Base-by-base conservation (phyloP, 2,113 vertebrate genomes). In the Hemicordylus capensis region DNA sequence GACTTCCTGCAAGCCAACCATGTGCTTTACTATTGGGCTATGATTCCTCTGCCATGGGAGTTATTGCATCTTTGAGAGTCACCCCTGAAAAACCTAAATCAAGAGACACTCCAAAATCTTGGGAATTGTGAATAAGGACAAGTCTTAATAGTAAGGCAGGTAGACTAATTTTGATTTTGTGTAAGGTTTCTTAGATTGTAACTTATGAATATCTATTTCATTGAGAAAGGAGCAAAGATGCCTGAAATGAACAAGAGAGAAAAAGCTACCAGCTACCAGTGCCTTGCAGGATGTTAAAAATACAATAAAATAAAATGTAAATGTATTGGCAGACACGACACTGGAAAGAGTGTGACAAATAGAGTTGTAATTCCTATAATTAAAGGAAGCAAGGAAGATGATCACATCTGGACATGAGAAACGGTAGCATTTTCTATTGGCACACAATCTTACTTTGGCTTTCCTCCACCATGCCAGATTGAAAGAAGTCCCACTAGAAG, bases 181-280 rank as follows among this genome's bases (percentile, higher is more conserved):
- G n/a, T 26, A 8, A 51, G 48, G 12, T 54, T 54, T 54, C 51
- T 54, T 15, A 54, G 17, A 54, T 14, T 54, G 17, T 54, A 54
- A 54, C 51, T 17, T 5, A 54, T 9, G 51, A 17, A 54, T 54
- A 54, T 54, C 51, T 12, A 51, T 51, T 51, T 76, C 89, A 89
- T 83, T 85, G 84, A 87, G 79, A 63, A 88, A 11, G 84, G 72
- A 61, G 59, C 89, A 86, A 64, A 66, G 24, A 69, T 46, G 72
- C 81, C 86, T 81, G 69, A 76, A 90, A 90, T 76, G 73, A 93
- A 88, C 86, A 87, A 87, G 78, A 89, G 76, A 85, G 86, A 59
- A 83, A 89, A 85, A 37, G 85, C 83, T 87, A 87, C 77, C 3
- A 75, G 31, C 48, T 80, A 67, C 34, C 31, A 70, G 80, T 80